Conservation (phyloP, 2,113 vertebrate species). For the Myanophis thanlyinensis region DNA sequence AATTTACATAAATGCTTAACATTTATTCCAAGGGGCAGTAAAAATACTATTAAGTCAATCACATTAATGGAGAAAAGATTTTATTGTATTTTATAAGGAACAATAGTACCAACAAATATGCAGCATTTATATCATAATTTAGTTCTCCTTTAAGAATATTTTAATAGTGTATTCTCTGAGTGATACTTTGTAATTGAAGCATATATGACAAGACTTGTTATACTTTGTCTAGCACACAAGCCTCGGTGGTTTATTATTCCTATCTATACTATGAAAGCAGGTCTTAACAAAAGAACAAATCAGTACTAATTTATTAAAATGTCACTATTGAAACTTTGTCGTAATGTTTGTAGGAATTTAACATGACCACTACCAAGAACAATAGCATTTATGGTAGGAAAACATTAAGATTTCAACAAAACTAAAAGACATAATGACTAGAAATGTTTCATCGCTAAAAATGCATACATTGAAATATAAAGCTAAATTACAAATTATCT, state of each 20-base stretch:
- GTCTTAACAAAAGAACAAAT: neutral
- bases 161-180: neutral
- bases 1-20: neutral
- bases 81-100: neutral
- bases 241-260: neutral
- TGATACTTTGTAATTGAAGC: neutral
- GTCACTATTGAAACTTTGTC: constrained; percentile 19
- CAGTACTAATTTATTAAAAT: neutral
- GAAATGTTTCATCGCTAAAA: constrained; percentile 8
- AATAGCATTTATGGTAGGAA: constrained; percentile 21
- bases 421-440: constrained; percentile 37
- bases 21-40: neutral
- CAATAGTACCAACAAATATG: neutral
- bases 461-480: constrained; percentile 19
- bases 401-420: constrained; percentile 43
- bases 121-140: neutral
- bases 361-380: neutral
- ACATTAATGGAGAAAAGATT: too few species aligned
- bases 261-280: neutral
- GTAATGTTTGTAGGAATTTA: constrained; percentile 22
- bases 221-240: neutral
- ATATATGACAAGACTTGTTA: neutral
- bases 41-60: neutral
- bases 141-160: neutral
- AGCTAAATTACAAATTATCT: constrained; percentile 1